Conservation (phyloP, 2,113 vertebrate genomes). For the Phrynocephalus versicolor region DNA sequence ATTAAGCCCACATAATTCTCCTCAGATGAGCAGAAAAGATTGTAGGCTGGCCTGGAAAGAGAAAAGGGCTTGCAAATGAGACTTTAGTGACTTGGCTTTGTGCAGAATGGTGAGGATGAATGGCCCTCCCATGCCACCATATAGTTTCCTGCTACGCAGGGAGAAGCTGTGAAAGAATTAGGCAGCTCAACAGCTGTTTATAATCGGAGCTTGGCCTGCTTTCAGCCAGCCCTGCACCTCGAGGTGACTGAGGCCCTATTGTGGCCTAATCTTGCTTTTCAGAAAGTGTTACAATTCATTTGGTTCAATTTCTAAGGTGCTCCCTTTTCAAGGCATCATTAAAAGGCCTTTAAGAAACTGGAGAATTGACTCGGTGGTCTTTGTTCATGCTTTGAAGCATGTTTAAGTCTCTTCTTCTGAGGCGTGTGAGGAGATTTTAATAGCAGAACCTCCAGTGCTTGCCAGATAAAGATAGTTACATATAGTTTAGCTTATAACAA, state of each 20-base stretch:
- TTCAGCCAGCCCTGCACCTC: conserved; percentile 75
- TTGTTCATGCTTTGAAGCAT: conserved; percentile 68
- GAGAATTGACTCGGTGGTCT: conserved; percentile 80
- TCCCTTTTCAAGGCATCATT: conserved; percentile 80
- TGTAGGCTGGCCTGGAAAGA: conserved; percentile 75
- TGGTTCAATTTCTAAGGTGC: conserved; percentile 87
- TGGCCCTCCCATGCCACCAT: conserved; percentile 83
- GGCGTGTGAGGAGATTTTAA: conserved; percentile 38
- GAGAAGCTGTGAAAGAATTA: conserved; percentile 81
- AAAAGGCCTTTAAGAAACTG: conserved; percentile 81
- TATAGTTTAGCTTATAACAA: not conserved
- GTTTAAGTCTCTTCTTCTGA: conserved; percentile 20
- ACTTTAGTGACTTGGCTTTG: conserved; percentile 81
- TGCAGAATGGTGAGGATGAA: conserved; percentile 81
- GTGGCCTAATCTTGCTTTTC: conserved; percentile 93
- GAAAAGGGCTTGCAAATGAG: conserved; percentile 82
- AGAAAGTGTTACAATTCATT: conserved; percentile 91
- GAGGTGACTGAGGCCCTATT: conserved; percentile 83
- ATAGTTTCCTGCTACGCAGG: conserved; percentile 75
- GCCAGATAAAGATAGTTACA: not conserved
- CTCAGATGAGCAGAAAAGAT: conserved; percentile 79
- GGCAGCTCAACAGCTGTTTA: conserved; percentile 83
- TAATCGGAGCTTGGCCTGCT: conserved; percentile 76
- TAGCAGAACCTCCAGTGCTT: not conserved
- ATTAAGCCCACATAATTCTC: conserved; percentile 89